Evolutionary conservation across 2,888 invertebrate species (phyloP).

Genomic region (Tinea pellionella): DNA sequence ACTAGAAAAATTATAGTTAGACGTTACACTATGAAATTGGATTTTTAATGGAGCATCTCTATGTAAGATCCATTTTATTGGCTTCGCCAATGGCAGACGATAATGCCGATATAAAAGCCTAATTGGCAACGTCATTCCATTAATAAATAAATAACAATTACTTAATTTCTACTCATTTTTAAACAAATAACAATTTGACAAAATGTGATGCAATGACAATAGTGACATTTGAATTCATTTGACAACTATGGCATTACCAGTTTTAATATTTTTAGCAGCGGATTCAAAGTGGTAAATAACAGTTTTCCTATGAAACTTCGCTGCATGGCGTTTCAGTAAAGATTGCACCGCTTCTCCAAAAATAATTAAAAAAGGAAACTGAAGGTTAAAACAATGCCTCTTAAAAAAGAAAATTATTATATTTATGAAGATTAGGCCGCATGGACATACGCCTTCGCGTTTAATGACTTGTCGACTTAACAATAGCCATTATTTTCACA

Average conservation of each 20-base stretch:
- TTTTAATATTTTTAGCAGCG: not conserved
- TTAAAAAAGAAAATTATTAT: no score
- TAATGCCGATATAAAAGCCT: conserved; percentile 40
- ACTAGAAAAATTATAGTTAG: not conserved
- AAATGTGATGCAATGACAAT: conserved; percentile 1
- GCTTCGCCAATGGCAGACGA: conserved; percentile 39
- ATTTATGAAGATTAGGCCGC: no score
- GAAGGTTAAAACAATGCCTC: no score
- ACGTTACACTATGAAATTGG: not conserved
- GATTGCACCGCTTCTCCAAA: no score
- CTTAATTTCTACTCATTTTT: conserved; percentile 12
- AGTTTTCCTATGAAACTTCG: no score
- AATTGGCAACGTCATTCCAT: conserved; percentile 38
- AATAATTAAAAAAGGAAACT: no score
- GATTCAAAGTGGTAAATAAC: not conserved
- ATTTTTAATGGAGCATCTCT: conserved; percentile 19
- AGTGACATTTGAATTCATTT: not conserved
- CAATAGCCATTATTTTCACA: no score
- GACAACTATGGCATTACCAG: not conserved
- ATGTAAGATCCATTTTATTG: conserved; percentile 41
- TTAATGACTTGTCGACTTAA: no score
- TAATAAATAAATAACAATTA: not conserved
- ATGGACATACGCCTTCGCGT: no score
- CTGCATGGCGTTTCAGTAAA: no score
- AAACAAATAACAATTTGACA: not conserved